These are phyloP conservation scores for Prietella phreatophila DNA, from an alignment of 2,113 vertebrate species.

Conservation along the genomic window DNA sequence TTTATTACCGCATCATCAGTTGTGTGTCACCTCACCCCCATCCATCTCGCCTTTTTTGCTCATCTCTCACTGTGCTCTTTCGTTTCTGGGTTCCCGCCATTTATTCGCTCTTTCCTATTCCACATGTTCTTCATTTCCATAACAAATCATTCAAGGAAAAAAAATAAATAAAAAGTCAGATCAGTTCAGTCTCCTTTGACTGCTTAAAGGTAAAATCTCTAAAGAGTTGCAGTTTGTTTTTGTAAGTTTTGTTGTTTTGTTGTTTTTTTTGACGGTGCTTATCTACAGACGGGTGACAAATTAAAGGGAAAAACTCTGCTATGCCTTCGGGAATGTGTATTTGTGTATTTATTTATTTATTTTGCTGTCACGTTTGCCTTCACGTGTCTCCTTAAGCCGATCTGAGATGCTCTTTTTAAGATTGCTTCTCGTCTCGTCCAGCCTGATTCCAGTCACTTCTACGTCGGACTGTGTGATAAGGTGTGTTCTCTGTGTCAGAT, in stretches of 20 bases:
- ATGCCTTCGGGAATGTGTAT: no score
- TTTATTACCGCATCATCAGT: slow-evolving; percentile 51
- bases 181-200: neutral
- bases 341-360: neutral
- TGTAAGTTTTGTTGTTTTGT: neutral
- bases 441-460: neutral
- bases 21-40: slow-evolving; percentile 34
- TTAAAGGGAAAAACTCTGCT: neutral
- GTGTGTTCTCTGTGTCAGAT: neutral
- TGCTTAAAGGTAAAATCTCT: neutral
- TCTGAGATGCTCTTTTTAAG: neutral
- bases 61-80: slow-evolving; percentile 5
- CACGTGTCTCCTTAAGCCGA: neutral
- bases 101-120: neutral
- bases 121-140: neutral
- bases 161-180: neutral
- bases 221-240: neutral
- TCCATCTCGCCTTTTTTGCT: slow-evolving; percentile 18
- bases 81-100: neutral
- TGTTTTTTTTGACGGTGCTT: neutral
- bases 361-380: neutral
- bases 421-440: neutral
- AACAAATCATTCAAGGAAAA: neutral
- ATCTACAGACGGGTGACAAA: neutral
- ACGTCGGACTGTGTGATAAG: neutral